Evolutionary conservation across 1,140 invertebrate species (phyloP).

Genomic region (Sminthurides bifidus): DNA sequence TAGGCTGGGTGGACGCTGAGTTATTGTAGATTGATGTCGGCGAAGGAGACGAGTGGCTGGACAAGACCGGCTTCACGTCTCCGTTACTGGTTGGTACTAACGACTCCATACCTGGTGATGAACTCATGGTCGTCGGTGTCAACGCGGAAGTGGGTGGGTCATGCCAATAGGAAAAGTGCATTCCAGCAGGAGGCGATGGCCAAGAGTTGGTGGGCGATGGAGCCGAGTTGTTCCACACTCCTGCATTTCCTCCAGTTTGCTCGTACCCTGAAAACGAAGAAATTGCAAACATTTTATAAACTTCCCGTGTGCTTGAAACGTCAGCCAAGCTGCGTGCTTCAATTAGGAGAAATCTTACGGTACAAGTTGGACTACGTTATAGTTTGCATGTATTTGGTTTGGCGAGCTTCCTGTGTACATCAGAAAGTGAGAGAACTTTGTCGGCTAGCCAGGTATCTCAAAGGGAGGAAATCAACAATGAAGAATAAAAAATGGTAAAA

Average conservation of each 20-base stretch:
- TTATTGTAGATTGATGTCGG: slow-evolving; percentile 3
- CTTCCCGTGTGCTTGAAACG: not conserved
- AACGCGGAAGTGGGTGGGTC: slow-evolving; percentile 3
- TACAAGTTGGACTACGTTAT: too few species aligned
- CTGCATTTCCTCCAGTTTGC: not conserved
- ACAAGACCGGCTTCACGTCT: not conserved
- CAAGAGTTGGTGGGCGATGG: slow-evolving; percentile 13
- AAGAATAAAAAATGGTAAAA: too few species aligned
- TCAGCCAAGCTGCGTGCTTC: too few species aligned
- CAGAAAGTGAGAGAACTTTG: too few species aligned
- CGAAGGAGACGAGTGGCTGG: slow-evolving; percentile 4
- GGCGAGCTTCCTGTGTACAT: too few species aligned
- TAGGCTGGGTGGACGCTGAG: slow-evolving; percentile 5
- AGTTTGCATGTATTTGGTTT: too few species aligned
- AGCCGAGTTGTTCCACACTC: slow-evolving; percentile 16
- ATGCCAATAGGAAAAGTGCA: slow-evolving; percentile 16
- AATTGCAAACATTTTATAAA: not conserved
- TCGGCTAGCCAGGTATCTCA: too few species aligned
- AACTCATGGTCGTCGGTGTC: slow-evolving; percentile 1
- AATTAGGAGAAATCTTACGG: too few species aligned
- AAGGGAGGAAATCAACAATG: too few species aligned
- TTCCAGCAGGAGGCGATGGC: slow-evolving; percentile 16
- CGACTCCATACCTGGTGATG: not conserved
- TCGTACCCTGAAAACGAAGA: slow-evolving; percentile 16
- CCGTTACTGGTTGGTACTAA: not conserved